Base-by-base conservation (phyloP, 2,113 vertebrate species). In the Tinamus guttatus region DNA sequence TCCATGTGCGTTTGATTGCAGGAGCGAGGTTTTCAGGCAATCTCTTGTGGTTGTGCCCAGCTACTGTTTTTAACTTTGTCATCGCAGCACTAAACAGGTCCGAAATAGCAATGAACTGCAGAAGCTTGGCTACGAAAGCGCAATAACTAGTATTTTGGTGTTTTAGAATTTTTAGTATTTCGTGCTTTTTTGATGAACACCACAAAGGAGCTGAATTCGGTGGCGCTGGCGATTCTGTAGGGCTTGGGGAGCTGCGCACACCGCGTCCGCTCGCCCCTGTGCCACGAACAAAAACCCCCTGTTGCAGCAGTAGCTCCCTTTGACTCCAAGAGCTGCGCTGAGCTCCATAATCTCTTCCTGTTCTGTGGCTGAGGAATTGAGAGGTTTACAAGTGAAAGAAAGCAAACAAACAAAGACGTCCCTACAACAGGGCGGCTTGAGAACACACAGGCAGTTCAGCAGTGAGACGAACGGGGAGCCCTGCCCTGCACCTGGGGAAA, bases 271-370 rank as follows among this genome's bases (percentile, higher is more conserved):
- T 82, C 63, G 69, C 79, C 63, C 70, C 81, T 94, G 74, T 87
- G 19, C 76, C 83, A 63, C 30, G 32, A 95, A 94, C 91, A 95
- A 95, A 95, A 96, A 59, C 85, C 34, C 88, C 68, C 82, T 95
- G 52, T 83, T 90, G 80, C 51, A 91, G 65, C 85, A 93, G 62
- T 88, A 90, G 90, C 82, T 81, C 68, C 32, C 40, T 81, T n/a
- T 75, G 83, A 88, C 69, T 93, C 91, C 30, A 68, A 81, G 76
- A 95, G 71, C 85, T 81, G 43, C 3, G 2, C 51, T 86, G 80
- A 84, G 81, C 80, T 92, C 69, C 71, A 40, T 94, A 88, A 95
- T 83, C 79, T 91, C 65, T 94, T 95, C 90, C 90, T 13, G 32
- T 60, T 87, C 51, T 59, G 11, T 27, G 36, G 45, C 34, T 45